Conservation (phyloP, 2,797 vertebrate species). For the Carcharodon carcharias region DNA sequence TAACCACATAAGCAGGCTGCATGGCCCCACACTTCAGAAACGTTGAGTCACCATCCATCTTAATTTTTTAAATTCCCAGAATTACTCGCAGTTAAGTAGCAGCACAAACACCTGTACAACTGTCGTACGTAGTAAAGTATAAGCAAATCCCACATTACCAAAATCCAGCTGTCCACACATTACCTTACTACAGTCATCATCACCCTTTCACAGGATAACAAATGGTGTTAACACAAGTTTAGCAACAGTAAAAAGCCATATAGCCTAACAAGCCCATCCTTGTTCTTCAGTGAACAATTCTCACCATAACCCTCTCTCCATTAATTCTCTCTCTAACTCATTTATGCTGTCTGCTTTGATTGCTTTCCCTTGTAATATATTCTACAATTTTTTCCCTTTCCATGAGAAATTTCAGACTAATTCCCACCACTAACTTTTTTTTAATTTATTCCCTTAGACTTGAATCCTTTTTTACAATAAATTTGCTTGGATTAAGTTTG, state of each 20-base stretch:
- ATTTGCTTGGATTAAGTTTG: background rate
- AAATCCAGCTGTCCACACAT: background rate
- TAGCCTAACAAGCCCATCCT: background rate
- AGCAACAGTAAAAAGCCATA: background rate
- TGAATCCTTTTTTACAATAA: background rate
- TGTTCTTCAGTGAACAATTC: background rate
- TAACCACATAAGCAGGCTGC: background rate
- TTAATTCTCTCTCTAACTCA: background rate
- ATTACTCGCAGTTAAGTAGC: background rate
- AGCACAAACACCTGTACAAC: background rate
- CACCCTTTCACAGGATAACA: background rate
- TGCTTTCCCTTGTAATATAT: background rate
- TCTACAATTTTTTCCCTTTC: background rate
- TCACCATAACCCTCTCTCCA: background rate
- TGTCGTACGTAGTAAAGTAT: background rate
- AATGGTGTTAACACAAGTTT: background rate
- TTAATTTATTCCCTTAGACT: background rate
- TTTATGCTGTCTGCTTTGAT: background rate
- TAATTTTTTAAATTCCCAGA: background rate
- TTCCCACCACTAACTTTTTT: background rate
- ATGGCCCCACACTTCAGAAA: background rate
- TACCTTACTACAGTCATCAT: background rate
- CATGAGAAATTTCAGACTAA: background rate
- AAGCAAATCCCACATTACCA: background rate
- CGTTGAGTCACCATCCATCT: background rate